Evolutionary conservation across 2,797 vertebrate species (phyloP), one percentile per base, ranked within the genome.

Genomic region (Triplophysa bombifrons): DNA sequence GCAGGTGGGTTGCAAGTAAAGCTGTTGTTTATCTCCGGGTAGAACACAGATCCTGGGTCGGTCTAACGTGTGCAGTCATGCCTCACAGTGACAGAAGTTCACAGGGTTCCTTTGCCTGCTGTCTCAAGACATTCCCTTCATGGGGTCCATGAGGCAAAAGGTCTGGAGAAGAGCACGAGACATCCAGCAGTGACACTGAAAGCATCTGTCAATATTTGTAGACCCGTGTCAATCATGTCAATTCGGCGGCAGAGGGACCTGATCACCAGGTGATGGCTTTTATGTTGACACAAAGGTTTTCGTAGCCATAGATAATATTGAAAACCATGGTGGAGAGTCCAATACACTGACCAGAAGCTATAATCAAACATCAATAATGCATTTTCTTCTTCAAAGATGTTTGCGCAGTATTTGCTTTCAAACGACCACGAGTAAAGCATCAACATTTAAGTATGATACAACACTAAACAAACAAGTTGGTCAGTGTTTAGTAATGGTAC

Each of bases 61-160:
- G 48, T 83, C 48, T 65, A 38, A 81, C 53, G 61, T 73, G 66
- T 81, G 63, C 51, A 44, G 25, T 67, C 53, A 72, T 82, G 74
- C 17, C 72, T 82, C 53, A 72, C 19, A 50, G 38, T 79, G 79
- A 85, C 55, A 72, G 72, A 72, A 38, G 27, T 34, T 58, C 78
- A 66, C 64, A 25, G 0, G 65, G 70, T 72, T 80, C 16, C 17
- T 75, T 60, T 46, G 16, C 71, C 27, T 3, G 64, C 50, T 80
- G 85, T 87, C 87, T 71, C 67, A 65, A 61, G 34, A 46, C 58
- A 69, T 88, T 74, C 76, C 1, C 25, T 51, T 80, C 64, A 53
- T 72, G 63, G 50, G 76, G 17, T 27, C 78, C 56, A 58, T 30
- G 44, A 81, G 41, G 63, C 63, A 68, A 73, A 64, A 48, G 3